Conservation (phyloP, 2,888 invertebrate genomes). For the Perizoma flavofasciatum region DNA sequence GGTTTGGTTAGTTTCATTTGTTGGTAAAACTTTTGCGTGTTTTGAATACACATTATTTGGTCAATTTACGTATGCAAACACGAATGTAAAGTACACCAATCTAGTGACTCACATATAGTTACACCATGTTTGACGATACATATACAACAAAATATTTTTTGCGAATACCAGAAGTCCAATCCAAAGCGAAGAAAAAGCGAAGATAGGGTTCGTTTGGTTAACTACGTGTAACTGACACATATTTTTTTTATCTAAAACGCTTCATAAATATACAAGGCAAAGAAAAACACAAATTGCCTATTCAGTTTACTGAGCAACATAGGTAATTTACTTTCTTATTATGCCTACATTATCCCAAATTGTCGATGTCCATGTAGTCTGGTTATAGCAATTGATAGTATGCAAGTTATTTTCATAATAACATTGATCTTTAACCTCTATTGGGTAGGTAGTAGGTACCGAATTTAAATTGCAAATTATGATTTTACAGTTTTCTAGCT, state of each 20-base stretch:
- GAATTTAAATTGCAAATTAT: slow-evolving; percentile 4
- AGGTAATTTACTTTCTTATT: no score
- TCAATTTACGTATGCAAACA: slow-evolving; percentile 24
- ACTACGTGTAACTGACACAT: no score
- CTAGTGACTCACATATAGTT: slow-evolving; percentile 3
- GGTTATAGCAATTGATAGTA: not conserved
- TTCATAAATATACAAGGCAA: no score
- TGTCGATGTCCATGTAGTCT: no score
- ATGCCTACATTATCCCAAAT: no score
- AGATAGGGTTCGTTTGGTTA: no score
- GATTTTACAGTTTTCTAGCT: not conserved
- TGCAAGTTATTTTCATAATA: slow-evolving; percentile 10
- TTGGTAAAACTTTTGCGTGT: slow-evolving; percentile 7
- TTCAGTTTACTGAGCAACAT: no score
- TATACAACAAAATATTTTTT: not conserved
- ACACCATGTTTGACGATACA: not conserved
- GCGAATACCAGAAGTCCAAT: no score
- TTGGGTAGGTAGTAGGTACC: not conserved
- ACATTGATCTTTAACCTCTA: slow-evolving; percentile 32
- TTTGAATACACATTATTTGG: slow-evolving; percentile 32
- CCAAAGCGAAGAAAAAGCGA: no score
- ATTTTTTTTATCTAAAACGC: no score
- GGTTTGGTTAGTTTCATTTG: not conserved
- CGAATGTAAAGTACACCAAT: slow-evolving; percentile 27
- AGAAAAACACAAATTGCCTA: no score